These are phyloP conservation scores for Aptenodytes patagonicus DNA, from an alignment of 2,113 vertebrate genomes.

Conservation along the genomic window DNA sequence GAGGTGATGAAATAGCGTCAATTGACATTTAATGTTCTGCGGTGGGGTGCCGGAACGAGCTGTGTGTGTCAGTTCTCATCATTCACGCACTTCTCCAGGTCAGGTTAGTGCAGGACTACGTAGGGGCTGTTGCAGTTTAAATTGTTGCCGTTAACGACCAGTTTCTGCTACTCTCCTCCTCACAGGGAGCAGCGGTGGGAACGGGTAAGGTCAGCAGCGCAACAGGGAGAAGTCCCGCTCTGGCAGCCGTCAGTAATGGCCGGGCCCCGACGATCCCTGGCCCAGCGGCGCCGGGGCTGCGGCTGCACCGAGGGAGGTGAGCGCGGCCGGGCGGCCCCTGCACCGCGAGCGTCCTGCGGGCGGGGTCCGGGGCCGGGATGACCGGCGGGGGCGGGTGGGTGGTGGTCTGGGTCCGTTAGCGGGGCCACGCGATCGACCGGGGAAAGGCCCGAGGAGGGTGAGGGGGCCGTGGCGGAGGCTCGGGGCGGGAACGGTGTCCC, in stretches of 20 bases:
- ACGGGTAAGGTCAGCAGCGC: no score
- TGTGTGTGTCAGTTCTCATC: accelerated
- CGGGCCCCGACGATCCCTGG: neutral
- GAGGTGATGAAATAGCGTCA: neutral
- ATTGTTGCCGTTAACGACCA: neutral
- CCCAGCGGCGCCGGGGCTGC: neutral
- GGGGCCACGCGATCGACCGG: neutral
- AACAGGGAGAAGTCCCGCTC: neutral
- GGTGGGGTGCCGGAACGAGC: neutral
- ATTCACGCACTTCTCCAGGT: accelerated
- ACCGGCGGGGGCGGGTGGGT: neutral
- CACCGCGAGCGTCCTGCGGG: neutral
- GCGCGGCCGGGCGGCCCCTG: neutral
- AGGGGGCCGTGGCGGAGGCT: no score
- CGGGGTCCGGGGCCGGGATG: neutral
- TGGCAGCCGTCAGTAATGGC: no score
- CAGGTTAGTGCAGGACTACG: accelerated
- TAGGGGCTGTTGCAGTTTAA: neutral
- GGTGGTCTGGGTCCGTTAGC: neutral
- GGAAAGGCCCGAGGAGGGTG: neutral
- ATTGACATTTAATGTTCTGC: accelerated
- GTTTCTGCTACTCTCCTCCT: neutral
- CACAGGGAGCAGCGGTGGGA: no score
- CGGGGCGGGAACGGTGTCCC: neutral
- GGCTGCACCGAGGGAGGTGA: neutral